A percentile compares a stretch with the other conserved stretches of the same genome.
These are phyloP conservation scores for Saiga tatarica DNA, from an alignment of 2,113 vertebrate genomes.

Conservation along the genomic window DNA sequence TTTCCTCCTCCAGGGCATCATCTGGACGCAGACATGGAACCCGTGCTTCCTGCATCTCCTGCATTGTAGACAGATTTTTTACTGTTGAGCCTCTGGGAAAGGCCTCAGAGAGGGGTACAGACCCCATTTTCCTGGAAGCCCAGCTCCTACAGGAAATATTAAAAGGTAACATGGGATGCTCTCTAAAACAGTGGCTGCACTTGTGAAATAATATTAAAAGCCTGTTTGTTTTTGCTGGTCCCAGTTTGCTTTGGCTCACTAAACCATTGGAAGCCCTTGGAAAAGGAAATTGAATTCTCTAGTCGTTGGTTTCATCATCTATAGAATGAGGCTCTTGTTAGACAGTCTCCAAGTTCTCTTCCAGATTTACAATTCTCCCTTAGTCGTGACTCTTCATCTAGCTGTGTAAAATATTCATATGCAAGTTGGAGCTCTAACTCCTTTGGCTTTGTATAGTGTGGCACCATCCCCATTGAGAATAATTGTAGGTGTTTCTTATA, in stretches of 20 bases:
- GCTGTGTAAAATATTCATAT: constrained; percentile 22
- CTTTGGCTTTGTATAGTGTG: neutral
- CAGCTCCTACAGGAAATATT: neutral
- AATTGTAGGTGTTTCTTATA: neutral
- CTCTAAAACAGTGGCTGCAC: neutral
- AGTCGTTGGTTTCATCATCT: constrained; percentile 14
- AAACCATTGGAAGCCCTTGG: neutral
- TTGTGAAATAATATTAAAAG: constrained; percentile 39
- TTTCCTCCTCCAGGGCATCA: neutral
- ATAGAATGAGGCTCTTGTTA: neutral
- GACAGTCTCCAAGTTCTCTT: neutral
- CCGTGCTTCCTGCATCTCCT: fast-evolving
- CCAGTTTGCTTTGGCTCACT: neutral
- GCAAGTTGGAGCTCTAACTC: neutral
- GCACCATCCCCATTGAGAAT: neutral
- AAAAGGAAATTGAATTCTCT: constrained; percentile 25
- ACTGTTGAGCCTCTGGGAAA: neutral
- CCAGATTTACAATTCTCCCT: neutral
- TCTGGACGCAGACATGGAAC: fast-evolving
- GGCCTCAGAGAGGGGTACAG: neutral
- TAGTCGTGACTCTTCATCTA: neutral
- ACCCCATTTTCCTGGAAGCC: neutral
- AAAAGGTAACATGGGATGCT: neutral
- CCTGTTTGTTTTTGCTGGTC: neutral
- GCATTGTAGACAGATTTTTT: neutral